These are phyloP conservation scores for Lerista edwardsae DNA, from an alignment of 2,797 vertebrate species.

Conservation along the genomic window DNA sequence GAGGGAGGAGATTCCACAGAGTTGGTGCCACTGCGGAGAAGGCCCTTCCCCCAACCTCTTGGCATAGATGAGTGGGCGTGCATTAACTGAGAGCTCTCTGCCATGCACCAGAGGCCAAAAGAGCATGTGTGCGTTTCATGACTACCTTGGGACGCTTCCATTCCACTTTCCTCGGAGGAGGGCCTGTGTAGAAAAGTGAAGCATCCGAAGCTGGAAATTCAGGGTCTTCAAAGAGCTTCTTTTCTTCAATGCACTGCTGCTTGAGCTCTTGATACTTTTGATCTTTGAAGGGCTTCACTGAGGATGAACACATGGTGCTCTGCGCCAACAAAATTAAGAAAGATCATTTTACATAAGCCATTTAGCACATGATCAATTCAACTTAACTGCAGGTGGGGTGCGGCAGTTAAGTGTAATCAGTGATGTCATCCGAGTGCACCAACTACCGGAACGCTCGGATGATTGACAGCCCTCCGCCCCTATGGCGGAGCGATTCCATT, in stretches of 20 bases:
- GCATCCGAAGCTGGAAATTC: conserved; percentile 85
- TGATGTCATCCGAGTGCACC: too few species aligned
- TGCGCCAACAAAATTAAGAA: not conserved
- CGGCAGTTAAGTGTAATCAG: too few species aligned
- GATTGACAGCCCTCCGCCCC: too few species aligned
- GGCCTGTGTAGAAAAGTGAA: conserved; percentile 84
- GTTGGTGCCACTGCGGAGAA: too few species aligned
- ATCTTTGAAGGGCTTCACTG: conserved; percentile 78
- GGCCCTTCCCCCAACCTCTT: not conserved
- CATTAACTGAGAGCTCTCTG: not conserved
- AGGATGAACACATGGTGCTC: conserved; percentile 80
- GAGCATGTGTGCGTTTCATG: not conserved
- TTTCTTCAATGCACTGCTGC: conserved; percentile 77
- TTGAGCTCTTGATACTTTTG: conserved; percentile 88
- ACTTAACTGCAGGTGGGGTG: too few species aligned
- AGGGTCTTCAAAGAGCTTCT: conserved; percentile 87
- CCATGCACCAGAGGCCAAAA: not conserved
- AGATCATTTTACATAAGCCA: not conserved
- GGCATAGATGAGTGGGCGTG: not conserved
- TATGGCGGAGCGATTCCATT: too few species aligned
- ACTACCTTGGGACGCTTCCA: conserved; percentile 90
- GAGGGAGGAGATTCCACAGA: too few species aligned
- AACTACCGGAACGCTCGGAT: too few species aligned
- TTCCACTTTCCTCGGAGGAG: conserved; percentile 78
- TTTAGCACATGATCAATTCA: not conserved